Evolutionary conservation across 2,797 vertebrate genomes (phyloP), one percentile per base, ranked within the genome.

Genomic region (Anisognathus igniventris): DNA sequence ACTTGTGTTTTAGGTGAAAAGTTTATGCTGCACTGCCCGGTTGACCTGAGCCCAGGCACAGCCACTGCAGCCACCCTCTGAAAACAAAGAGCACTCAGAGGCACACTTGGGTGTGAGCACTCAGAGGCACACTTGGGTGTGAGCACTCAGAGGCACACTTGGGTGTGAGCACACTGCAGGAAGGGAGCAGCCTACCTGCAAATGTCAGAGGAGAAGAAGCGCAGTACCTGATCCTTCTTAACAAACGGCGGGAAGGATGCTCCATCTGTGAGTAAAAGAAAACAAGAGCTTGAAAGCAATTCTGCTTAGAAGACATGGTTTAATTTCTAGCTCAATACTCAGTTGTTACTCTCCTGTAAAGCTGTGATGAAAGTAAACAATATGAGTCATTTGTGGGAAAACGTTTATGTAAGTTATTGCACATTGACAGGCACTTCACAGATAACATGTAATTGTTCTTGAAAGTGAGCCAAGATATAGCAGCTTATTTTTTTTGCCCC

Each of bases 131-230:
- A 22, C 2, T 44, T 6, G 19, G 19, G 42, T 44, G 42, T 44
- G 48, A 82, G 24, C 22, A 3, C 5, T 40, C 1, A 5, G 20
- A 14, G 60, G 19, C 17, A 84, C 28, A 6, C 0, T 0, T 5
- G 28, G 54, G 21, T 17, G 20, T 3, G 6, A 11, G 5, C 4
- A 4, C 24, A 22, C 19, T 14, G 3, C 40, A 31, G 31, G 33
- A 47, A 48, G 23, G n/a, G n/a, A 44, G 17, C 60, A 44, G 57
- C 94, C 87, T 98, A 99, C 99, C 99, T 99, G 98, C 99, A 99
- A 95, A 99, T 99, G 88, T 99, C 99, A 1, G 99, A 98, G 53
- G 98, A 98, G 97, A 99, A 99, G 97, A 99, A 99, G 39, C 68
- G 98, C 8, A 99, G 74, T 5, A 94, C 77, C 45, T 96, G 93